phyloP scores from a whole-genome alignment of 2,113 vertebrate genomes.

The Cephalopterus ornatus region DNA sequence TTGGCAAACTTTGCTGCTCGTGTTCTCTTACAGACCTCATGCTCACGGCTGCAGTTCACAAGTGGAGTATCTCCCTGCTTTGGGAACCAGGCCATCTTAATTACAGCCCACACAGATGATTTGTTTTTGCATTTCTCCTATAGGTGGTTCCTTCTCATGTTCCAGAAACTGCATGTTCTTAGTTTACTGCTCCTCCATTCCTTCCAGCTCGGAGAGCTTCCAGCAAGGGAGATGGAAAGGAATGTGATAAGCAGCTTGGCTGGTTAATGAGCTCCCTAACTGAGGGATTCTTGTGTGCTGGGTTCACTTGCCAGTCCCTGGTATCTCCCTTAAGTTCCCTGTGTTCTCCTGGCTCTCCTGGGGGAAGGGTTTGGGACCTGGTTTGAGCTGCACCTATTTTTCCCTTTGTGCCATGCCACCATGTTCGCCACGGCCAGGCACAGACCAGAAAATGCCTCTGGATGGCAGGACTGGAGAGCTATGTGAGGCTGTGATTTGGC shows the following conservation, averaged over 20 bases:
- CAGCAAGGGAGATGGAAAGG: neutral
- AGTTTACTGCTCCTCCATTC: neutral
- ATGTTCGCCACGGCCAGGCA: accelerated
- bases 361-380: neutral
- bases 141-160: neutral
- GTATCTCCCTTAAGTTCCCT: neutral
- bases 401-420: neutral
- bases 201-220: neutral
- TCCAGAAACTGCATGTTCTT: neutral
- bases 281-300: neutral
- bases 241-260: neutral
- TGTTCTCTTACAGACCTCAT: neutral
- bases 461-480: neutral
- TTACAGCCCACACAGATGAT: neutral
- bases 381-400: neutral
- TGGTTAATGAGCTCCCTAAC: neutral
- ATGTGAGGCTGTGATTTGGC: neutral
- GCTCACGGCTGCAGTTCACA: neutral
- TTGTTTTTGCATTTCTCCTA: neutral
- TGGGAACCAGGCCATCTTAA: neutral
- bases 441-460: neutral
- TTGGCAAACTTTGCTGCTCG: neutral
- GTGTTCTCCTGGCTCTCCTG: neutral
- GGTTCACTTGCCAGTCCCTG: neutral
- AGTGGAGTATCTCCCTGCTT: neutral